Base-by-base conservation (phyloP, 64 coral and sea anemone species). In the Montipora capricornis region DNA sequence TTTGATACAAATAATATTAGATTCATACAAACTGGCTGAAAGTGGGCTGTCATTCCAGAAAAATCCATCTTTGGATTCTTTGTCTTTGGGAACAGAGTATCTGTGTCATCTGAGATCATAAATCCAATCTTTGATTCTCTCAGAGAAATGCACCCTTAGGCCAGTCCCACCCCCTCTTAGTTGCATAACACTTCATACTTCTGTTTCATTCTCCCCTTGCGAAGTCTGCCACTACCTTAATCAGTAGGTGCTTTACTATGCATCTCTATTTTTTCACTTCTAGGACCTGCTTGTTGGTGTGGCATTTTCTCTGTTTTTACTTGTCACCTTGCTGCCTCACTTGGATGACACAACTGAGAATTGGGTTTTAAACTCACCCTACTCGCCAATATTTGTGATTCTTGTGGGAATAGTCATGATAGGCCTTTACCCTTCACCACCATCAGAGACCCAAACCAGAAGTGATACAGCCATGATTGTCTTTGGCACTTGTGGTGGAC, bases 251-350 rank as follows among this genome's bases (percentile, higher is more conserved):
- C 53, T 11, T 57, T 57, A 6, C 1, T 11, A 8, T 57, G 53
- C 53, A 57, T 57, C 53, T 57, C 11, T 8, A 8, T 57, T 71
- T 71, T 71, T 71, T 22, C 20, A 7, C 8, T 71, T 53, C 13
- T 47, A 98, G 96, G 96, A 98, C 77, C 58, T 98, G 22, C 88
- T 98, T 44, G 96, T 89, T 89, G 96, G 96, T 5, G 67, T 98
- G 70, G 44, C 71, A 7, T 91, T 91, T 75, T 70, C 96, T 20
- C 48, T 83, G 44, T 66, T 95, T 62, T 47, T 98, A 37, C 96
- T 98, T 20, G 78, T 87, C 47, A 80, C 88, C 15, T 86, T 95
- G 45, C 59, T 98, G 19, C 93, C 96, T 37, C 24, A 92, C 37
- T 49, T 98, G 20, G 89, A 98, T 44, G 61, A 88, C 8, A 76